phyloP scores from a whole-genome alignment of 2,113 vertebrate species.

The Mesocricetus auratus region DNA sequence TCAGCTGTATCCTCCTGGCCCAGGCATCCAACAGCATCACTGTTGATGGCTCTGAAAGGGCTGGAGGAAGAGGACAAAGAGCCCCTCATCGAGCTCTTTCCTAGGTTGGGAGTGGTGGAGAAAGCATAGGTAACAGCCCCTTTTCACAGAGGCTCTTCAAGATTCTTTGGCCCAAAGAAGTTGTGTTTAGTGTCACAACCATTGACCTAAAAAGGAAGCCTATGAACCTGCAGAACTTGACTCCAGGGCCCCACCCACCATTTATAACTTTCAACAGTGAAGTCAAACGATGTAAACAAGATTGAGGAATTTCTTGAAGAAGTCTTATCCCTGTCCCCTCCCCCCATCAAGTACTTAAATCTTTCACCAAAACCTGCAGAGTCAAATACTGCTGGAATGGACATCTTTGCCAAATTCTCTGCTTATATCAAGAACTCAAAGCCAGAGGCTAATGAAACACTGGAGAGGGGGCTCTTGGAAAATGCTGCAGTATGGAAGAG shows the following conservation, averaged over 20 bases:
- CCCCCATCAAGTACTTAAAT: constrained; percentile 92
- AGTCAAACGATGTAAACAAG: constrained; percentile 98
- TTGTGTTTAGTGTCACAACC: constrained; percentile 98
- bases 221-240: constrained; percentile 97
- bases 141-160: constrained; percentile 99
- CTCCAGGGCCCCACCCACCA: constrained; percentile 96
- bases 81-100: constrained; percentile 32
- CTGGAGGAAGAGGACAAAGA: background rate
- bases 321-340: constrained; percentile 83
- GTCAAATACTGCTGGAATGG: constrained; percentile 98
- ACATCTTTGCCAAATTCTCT: constrained; percentile 99
- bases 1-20: background rate
- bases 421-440: constrained; percentile 98
- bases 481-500: constrained; percentile 97
- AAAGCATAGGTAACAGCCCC: constrained; percentile 98
- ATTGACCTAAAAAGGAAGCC: constrained; percentile 99
- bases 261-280: constrained; percentile 98
- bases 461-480: constrained; percentile 95
- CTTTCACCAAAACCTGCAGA: constrained; percentile 96
- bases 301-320: constrained; percentile 99
- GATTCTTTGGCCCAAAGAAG: constrained; percentile 99
- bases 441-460: constrained; percentile 94
- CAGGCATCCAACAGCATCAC: background rate
- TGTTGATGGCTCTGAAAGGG: constrained; percentile 72
- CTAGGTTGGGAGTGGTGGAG: constrained; percentile 97